Conservation (phyloP, 2,113 vertebrate genomes). For the Daphoenositta chrysoptera region DNA sequence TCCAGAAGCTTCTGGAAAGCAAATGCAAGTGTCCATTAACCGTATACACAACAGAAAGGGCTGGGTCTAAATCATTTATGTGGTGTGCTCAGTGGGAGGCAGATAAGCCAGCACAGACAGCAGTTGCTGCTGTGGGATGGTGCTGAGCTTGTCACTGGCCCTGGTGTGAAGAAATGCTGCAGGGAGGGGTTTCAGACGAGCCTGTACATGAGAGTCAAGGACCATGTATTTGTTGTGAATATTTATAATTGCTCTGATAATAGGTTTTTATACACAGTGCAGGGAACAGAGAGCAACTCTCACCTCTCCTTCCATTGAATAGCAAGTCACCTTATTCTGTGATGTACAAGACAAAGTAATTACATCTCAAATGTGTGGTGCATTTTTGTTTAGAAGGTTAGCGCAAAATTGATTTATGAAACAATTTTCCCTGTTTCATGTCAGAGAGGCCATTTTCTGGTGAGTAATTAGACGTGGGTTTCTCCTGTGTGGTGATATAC, state of each 20-base stretch:
- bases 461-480: conserved; percentile 58
- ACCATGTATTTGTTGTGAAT: not conserved
- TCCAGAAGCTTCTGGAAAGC: not conserved
- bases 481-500: not conserved
- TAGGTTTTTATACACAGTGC: conserved; percentile 6
- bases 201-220: not conserved
- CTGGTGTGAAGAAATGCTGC: not conserved
- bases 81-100: not conserved
- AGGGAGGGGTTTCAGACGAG: not conserved
- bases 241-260: conserved; percentile 50
- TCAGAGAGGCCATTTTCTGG: conserved; percentile 46
- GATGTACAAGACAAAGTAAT: conserved; percentile 54
- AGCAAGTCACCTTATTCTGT: conserved; percentile 31
- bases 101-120: not conserved
- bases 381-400: conserved; percentile 64
- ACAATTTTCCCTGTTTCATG: conserved; percentile 60
- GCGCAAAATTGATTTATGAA: conserved; percentile 65
- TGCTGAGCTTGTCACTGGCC: not conserved
- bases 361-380: conserved; percentile 31
- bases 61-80: not conserved
- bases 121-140: not conserved
- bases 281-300: conserved; percentile 36
- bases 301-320: conserved; percentile 17
- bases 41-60: not conserved
- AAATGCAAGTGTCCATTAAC: not conserved